These are phyloP conservation scores for Drosophila nikananu DNA, from an alignment of 1,140 invertebrate genomes.

Conservation along the genomic window DNA sequence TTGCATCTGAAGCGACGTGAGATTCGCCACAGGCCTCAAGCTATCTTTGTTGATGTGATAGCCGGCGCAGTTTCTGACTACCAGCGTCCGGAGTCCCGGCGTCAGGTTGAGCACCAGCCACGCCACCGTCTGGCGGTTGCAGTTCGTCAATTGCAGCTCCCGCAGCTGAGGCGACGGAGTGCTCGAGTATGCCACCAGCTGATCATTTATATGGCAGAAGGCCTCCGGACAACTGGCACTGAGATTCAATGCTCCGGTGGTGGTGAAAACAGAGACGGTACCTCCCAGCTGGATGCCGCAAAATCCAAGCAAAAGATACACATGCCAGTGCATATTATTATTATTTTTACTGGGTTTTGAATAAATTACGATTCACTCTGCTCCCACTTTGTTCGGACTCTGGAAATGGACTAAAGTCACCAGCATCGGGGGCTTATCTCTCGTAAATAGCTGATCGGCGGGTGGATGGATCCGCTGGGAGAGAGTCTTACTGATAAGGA, in stretches of 20 bases:
- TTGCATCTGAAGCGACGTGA: constrained; percentile 56
- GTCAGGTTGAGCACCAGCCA: constrained; percentile 39
- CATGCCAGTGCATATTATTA: constrained; percentile 15
- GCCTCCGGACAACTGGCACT: constrained; percentile 50
- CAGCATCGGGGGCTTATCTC: constrained; percentile 21
- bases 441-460: neutral
- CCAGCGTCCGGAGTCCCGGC: constrained; percentile 54
- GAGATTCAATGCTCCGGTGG: constrained; percentile 30
- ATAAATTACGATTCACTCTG: neutral
- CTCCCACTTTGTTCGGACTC: constrained; percentile 9
- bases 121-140: constrained; percentile 33
- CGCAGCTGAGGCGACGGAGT: constrained; percentile 14
- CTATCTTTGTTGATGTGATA: constrained; percentile 38
- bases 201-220: constrained; percentile 47
- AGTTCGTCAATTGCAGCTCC: constrained; percentile 56
- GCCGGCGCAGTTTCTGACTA: constrained; percentile 56
- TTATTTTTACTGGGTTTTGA: neutral
- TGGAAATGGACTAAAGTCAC: constrained; percentile 13
- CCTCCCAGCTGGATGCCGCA: neutral
- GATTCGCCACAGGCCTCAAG: constrained; percentile 27
- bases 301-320: constrained; percentile 25
- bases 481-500: constrained; percentile 12
- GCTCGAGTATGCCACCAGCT: constrained; percentile 22
- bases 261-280: constrained; percentile 2
- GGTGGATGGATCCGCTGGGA: constrained; percentile 12